A percentile compares a stretch with the other conserved stretches of the same genome.
These are phyloP conservation scores for Trachymyrmex cornetzi DNA, from an alignment of 1,140 invertebrate species.

Conservation along the genomic window DNA sequence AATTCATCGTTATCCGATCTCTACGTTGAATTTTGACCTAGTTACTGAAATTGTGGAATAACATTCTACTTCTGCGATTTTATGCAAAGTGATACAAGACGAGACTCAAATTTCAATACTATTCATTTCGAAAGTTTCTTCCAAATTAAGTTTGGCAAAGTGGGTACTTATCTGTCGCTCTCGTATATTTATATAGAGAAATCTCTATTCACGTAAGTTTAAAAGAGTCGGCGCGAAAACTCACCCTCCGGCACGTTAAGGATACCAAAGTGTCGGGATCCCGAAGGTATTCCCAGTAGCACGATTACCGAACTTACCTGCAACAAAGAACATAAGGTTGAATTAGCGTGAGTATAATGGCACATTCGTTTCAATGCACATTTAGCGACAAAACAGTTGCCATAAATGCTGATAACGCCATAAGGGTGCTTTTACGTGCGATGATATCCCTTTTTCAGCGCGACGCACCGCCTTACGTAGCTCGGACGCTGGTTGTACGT, in stretches of 20 bases:
- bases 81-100: conserved; percentile 61
- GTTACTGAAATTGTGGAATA: conserved; percentile 51
- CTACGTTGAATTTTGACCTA: conserved; percentile 45
- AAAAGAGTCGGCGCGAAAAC: conserved; percentile 48
- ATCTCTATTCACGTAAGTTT: neutral
- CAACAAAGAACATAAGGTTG: conserved; percentile 72
- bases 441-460: conserved; percentile 59
- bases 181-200: conserved; percentile 38
- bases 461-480: conserved; percentile 67
- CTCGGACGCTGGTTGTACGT: conserved; percentile 68
- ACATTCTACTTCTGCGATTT: conserved; percentile 48
- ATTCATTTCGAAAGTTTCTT: conserved; percentile 49
- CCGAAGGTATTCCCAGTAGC: conserved; percentile 40
- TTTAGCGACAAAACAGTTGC: conserved; percentile 48
- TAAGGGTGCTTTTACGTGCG: conserved; percentile 37
- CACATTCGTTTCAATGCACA: conserved; percentile 68
- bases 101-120: conserved; percentile 58
- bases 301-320: conserved; percentile 76
- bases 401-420: conserved; percentile 65
- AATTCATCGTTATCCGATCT: conserved; percentile 35
- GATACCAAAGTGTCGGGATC: conserved; percentile 36
- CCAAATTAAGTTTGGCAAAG: conserved; percentile 52
- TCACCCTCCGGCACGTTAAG: conserved; percentile 34
- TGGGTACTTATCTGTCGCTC: conserved; percentile 38
- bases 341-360: conserved; percentile 62